Evolutionary conservation across 2,888 invertebrate genomes (phyloP), one percentile per base, ranked within the genome.

Genomic region (Diloba caeruleocephala): DNA sequence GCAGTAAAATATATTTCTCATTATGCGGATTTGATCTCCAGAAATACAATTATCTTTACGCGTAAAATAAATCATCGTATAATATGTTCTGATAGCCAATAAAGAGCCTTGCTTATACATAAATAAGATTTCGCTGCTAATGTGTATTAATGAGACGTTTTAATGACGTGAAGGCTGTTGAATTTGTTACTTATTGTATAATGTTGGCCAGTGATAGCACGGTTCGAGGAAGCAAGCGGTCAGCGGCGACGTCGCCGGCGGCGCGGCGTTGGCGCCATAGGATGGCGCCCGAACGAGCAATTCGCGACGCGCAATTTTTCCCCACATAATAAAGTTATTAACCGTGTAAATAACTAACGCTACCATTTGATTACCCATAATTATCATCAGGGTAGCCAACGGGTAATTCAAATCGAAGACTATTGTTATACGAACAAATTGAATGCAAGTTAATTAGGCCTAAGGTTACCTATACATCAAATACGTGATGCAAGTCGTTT

Each of bases 181-280:
- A 74, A 72, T 74, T 72, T 64, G 78, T 74, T 75, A 66, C 73
- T 73, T 78, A 74, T 73, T 76, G 78, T 79, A 78, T 78, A 78
- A 81, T 82, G 85, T 81, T 78, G 81, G 81, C 76, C 81, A 84
- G 75, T 77, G 84, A 82, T 81, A 81, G 81, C 80, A 63, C 77
- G 68, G 81, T 92, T 92, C 91, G 87, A 87, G 89, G 91, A 92
- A 92, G 79, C 84, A 87, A 87, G 78, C 85, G 78, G 79, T 71
- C 79, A 74, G 61, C 78, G 78, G 56, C 76, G 78, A 71, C 82
- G 83, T 58, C 82, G 78, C 58, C 80, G 81, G 53, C 80, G 74
- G 65, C 69, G 74, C 79, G 72, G 68, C 75, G 45, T 42, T 78
- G 92, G 92, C 92, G 92, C 92, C 92, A 85, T 52, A 61, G 64